A percentile compares a stretch with the other conserved stretches of the same genome.
phyloP scores from a whole-genome alignment of 2,797 vertebrate species.

The Acipenser ruthenus region DNA sequence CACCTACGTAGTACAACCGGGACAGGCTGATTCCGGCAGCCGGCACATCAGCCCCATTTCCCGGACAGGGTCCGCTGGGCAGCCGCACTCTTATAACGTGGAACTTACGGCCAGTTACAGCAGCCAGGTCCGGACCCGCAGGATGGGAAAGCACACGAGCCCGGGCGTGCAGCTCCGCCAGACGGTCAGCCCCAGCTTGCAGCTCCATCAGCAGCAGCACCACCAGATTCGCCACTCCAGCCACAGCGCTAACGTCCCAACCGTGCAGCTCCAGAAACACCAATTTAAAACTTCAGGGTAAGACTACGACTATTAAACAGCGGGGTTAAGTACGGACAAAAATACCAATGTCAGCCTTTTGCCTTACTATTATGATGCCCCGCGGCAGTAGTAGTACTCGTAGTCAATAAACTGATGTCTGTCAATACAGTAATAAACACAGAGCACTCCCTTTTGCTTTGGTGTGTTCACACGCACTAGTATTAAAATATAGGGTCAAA shows the following conservation, averaged over 20 bases:
- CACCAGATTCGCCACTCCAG: slow-evolving; percentile 39
- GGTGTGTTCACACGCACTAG: no score
- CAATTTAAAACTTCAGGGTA: slow-evolving; percentile 58
- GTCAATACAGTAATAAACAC: no score
- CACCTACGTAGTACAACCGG: slow-evolving; percentile 74
- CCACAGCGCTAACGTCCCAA: slow-evolving; percentile 20
- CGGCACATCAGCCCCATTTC: slow-evolving; percentile 57
- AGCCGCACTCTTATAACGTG: slow-evolving; percentile 61
- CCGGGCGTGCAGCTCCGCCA: slow-evolving; percentile 46
- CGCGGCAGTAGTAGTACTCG: no score
- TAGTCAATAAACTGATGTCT: no score
- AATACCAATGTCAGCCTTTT: not conserved
- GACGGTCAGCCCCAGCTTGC: slow-evolving; percentile 35
- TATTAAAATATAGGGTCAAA: no score
- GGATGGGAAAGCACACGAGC: slow-evolving; percentile 63
- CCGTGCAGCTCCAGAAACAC: slow-evolving; percentile 37
- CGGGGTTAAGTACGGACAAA: no score
- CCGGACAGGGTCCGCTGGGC: slow-evolving; percentile 40
- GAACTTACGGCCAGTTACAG: slow-evolving; percentile 52
- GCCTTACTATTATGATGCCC: no score
- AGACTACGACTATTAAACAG: slow-evolving; percentile 23
- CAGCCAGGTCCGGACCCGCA: slow-evolving; percentile 68
- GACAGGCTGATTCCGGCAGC: slow-evolving; percentile 46
- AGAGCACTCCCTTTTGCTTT: no score
- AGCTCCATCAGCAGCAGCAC: slow-evolving; percentile 37